Conservation (phyloP, 2,797 vertebrate genomes). For the Thripadectes ignobilis region DNA sequence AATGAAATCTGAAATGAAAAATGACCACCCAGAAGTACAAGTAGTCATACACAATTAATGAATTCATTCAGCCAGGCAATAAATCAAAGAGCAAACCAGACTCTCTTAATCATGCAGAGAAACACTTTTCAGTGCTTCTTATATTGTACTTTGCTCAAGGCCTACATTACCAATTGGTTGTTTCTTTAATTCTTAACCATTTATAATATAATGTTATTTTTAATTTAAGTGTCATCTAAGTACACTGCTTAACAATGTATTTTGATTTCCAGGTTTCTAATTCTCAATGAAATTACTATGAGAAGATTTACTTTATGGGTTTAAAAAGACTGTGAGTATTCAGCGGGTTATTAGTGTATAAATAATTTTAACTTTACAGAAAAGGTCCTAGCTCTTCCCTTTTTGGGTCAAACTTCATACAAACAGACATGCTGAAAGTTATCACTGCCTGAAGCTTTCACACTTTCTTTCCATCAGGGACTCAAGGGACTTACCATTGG, state of each 20-base stretch:
- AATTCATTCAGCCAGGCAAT: slow-evolving; percentile 48
- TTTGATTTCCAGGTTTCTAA: background rate
- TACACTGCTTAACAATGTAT: background rate
- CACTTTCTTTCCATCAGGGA: background rate
- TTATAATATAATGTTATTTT: slow-evolving; percentile 20
- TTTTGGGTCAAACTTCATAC: background rate
- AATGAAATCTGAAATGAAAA: slow-evolving; percentile 53
- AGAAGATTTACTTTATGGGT: background rate
- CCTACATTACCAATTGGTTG: slow-evolving; percentile 27
- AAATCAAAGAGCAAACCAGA: slow-evolving; percentile 51
- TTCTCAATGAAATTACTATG: background rate
- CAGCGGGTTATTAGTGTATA: background rate
- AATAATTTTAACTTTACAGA: background rate
- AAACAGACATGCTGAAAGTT: background rate
- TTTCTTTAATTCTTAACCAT: slow-evolving; percentile 43
- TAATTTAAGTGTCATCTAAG: slow-evolving; percentile 1
- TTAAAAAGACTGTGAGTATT: background rate
- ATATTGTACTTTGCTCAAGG: slow-evolving; percentile 39
- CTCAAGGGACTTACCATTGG: background rate
- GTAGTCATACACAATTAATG: slow-evolving; percentile 61
- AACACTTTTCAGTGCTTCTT: slow-evolving; percentile 32
- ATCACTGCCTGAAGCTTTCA: background rate
- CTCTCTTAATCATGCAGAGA: slow-evolving; percentile 17
- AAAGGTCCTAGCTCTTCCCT: background rate
- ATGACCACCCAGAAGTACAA: slow-evolving; percentile 54